Base-by-base conservation (phyloP, 2,888 invertebrate species). In the Tipula confusa region DNA sequence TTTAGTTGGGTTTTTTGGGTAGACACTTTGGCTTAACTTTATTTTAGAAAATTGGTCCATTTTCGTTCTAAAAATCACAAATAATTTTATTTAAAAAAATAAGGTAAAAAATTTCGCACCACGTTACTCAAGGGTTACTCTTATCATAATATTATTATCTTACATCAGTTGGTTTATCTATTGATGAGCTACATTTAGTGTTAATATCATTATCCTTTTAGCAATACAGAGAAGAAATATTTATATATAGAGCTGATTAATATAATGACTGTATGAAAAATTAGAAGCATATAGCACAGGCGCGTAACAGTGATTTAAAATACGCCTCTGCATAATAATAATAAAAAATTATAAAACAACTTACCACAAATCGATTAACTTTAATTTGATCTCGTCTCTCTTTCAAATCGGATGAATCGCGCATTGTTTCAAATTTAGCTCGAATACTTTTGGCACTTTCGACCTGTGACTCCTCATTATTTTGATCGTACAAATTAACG, bases 291-390 rank as follows among this genome's bases (percentile, higher is more conserved):
- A n/a, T n/a, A n/a, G n/a, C n/a, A n/a, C n/a, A n/a, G n/a, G n/a
- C n/a, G n/a, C n/a, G n/a, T n/a, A n/a, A n/a, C n/a, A n/a, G n/a
- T n/a, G n/a, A n/a, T n/a, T n/a, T n/a, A n/a, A n/a, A n/a, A n/a
- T n/a, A n/a, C n/a, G n/a, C n/a, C n/a, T n/a, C n/a, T n/a, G n/a
- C n/a, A n/a, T n/a, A n/a, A n/a, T n/a, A n/a, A n/a, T n/a, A n/a
- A n/a, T n/a, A n/a, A n/a, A n/a, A 15, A 80, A 29, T 29, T 7
- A 15, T 82, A 18, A 36, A 81, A 81, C 5, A 84, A 93, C 96
- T 95, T 90, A 97, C 97, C 93, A 97, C 96, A 92, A 97, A 97
- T 92, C 97, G 92, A 89, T 97, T 96, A 86, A 97, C 96, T 92
- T 95, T 95, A 85, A 93, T 92, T 85, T 92, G 91, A 29, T 92